Percentiles rank a stretch among this genome's conserved stretches.
phyloP scores from a whole-genome alignment of 2,113 vertebrate species.

The Apaloderma vittatum region DNA sequence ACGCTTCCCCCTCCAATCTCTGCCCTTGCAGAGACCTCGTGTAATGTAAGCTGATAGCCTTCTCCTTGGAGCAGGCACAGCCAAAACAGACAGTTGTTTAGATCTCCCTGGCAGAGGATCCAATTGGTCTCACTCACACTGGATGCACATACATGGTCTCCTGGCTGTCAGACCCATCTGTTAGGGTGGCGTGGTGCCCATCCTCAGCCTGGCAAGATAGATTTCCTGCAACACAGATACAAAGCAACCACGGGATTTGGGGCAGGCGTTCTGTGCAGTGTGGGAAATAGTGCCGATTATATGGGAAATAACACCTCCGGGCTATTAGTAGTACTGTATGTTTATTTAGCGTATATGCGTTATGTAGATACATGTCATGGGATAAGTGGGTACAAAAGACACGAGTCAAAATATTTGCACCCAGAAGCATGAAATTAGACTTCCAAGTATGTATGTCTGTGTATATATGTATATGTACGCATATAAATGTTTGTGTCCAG shows the following conservation, averaged over 20 bases:
- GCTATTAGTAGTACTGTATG: neutral
- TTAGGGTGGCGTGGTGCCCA: neutral
- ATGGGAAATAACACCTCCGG: slow-evolving; percentile 1
- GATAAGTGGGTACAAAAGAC: neutral
- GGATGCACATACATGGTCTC: neutral
- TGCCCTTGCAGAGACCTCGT: neutral
- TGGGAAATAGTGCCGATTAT: neutral
- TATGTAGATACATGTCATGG: neutral
- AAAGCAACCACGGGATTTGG: neutral
- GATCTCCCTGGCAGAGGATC: slow-evolving; percentile 2
- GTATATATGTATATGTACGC: fast-evolving
- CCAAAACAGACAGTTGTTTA: slow-evolving; percentile 45
- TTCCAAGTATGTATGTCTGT: neutral
- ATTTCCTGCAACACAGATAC: neutral
- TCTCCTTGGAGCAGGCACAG: neutral
- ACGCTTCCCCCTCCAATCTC: neutral
- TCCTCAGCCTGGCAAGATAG: neutral
- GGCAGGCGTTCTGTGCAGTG: fast-evolving
- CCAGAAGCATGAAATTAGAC: slow-evolving; percentile 19
- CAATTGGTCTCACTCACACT: neutral
- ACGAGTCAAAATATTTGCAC: neutral
- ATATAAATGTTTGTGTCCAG: neutral
- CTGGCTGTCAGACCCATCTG: slow-evolving; percentile 42
- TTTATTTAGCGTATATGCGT: neutral
- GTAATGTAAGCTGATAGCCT: neutral